A percentile compares a stretch with the other conserved stretches of the same genome.
phyloP scores from a whole-genome alignment of 2,797 vertebrate genomes.

The Tadarida brasiliensis region DNA sequence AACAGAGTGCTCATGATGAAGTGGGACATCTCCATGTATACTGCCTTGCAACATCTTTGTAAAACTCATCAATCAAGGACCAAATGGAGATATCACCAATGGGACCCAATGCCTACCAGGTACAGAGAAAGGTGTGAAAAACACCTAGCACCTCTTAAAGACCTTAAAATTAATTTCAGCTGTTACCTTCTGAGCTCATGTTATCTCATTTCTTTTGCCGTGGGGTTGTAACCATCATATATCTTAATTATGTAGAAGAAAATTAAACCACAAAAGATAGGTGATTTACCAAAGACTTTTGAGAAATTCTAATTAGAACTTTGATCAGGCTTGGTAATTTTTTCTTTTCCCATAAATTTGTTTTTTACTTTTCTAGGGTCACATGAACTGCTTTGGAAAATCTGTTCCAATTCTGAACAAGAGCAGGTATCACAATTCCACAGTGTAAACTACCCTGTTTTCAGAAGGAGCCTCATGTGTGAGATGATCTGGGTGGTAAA shows the following conservation, averaged over 20 bases:
- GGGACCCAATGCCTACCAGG: background rate
- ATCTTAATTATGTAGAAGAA: slow-evolving; percentile 29
- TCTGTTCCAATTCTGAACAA: background rate
- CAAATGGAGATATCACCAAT: background rate
- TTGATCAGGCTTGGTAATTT: background rate
- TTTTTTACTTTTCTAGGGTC: background rate
- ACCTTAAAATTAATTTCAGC: slow-evolving; percentile 55
- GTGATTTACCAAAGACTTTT: background rate
- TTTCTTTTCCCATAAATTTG: background rate
- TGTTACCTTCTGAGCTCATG: background rate
- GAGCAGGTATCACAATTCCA: background rate
- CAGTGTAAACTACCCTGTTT: background rate
- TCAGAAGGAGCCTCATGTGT: background rate
- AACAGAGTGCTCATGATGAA: background rate
- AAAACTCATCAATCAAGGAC: slow-evolving; percentile 45
- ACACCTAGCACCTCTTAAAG: slow-evolving; percentile 52
- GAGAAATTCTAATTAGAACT: background rate
- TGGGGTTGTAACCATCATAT: background rate
- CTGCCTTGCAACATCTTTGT: background rate
- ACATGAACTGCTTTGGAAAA: background rate
- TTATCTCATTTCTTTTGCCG: slow-evolving; percentile 32
- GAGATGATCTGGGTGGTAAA: background rate
- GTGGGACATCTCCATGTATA: background rate
- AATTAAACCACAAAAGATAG: background rate
- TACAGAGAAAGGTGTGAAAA: slow-evolving; percentile 57